Conservation (phyloP, 2,113 vertebrate genomes). For the Eulacestoma nigropectus region DNA sequence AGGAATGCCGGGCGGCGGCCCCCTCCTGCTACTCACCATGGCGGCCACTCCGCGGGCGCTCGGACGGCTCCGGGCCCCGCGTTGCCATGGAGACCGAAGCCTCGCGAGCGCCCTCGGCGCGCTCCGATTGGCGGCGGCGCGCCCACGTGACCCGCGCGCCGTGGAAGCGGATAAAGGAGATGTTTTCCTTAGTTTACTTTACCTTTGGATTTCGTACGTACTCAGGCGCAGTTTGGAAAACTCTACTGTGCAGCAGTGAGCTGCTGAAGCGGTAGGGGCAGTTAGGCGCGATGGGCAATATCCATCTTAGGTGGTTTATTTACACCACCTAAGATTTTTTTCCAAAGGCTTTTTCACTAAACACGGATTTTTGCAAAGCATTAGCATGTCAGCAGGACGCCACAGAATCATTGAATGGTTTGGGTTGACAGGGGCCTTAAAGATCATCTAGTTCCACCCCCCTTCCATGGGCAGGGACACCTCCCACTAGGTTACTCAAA, state of each 20-base stretch:
- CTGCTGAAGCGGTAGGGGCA: not conserved
- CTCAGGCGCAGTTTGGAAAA: not conserved
- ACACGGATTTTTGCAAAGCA: not conserved
- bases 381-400: not conserved
- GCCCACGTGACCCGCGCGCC: not conserved
- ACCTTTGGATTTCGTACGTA: not conserved
- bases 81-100: not conserved
- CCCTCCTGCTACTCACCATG: not conserved
- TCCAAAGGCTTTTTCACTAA: not conserved
- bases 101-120: not conserved
- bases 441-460: not conserved
- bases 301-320: not conserved
- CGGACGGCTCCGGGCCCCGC: not conserved
- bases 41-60: not conserved
- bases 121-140: not conserved
- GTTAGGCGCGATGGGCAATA: not conserved
- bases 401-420: not conserved
- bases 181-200: not conserved
- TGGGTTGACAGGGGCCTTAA: not conserved
- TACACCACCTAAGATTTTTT: not conserved
- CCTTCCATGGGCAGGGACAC: not conserved
- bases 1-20: not conserved
- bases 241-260: not conserved
- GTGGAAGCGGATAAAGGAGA: accelerated
- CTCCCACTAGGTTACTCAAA: not conserved